Conservation (phyloP, 2,797 vertebrate genomes). For the Vipera ursinii region DNA sequence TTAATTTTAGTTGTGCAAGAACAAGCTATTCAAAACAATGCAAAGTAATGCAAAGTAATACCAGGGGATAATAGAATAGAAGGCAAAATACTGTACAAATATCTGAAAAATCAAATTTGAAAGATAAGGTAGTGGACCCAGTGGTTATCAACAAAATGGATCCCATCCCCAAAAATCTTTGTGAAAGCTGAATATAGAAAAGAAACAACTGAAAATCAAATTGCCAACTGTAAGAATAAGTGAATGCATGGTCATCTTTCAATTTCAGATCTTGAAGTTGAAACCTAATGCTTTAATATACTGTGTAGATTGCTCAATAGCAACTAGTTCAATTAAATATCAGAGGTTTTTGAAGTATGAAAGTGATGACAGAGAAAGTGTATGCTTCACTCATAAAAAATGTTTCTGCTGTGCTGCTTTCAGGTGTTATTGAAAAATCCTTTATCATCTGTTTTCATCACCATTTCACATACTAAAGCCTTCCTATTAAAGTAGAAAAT, state of each 20-base stretch:
- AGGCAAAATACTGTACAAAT: background rate
- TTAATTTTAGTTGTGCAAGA: background rate
- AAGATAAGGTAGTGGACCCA: background rate
- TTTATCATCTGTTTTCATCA: background rate
- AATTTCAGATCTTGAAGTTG: no score
- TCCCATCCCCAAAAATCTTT: background rate
- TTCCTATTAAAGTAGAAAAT: slow-evolving; percentile 10
- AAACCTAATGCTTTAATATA: background rate
- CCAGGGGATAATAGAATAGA: background rate
- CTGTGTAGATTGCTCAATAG: background rate
- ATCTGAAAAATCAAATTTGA: background rate
- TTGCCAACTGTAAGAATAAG: no score
- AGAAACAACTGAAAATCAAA: background rate
- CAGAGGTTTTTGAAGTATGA: background rate
- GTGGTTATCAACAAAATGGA: background rate
- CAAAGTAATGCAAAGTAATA: no score
- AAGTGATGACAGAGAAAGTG: background rate
- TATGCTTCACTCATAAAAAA: background rate
- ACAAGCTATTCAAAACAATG: background rate
- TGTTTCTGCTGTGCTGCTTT: background rate
- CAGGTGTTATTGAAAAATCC: background rate
- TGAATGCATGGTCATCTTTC: no score
- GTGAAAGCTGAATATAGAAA: background rate
- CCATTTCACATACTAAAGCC: background rate
- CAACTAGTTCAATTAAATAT: background rate